A percentile compares a stretch with the other conserved stretches of the same genome.
Evolutionary conservation across 2,888 invertebrate genomes (phyloP).

Genomic region (Brachynemurus nebulosus): DNA sequence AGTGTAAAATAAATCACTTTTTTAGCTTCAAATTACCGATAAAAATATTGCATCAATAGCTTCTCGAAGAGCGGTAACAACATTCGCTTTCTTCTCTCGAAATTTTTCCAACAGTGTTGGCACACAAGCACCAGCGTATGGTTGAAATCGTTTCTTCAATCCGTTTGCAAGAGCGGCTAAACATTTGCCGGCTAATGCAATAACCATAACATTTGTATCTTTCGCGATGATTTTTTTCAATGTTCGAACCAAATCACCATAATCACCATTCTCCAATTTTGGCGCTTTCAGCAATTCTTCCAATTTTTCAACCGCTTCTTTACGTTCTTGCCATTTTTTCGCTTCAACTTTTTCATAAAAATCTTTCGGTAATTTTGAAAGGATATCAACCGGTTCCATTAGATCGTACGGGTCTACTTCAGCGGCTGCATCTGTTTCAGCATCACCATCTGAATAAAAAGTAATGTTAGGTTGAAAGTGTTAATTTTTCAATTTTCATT

Average conservation of each 20-base stretch:
- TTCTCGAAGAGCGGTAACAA: conserved; percentile 74
- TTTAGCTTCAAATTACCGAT: conserved; percentile 55
- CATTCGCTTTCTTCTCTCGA: conserved; percentile 89
- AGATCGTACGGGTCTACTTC: conserved; percentile 85
- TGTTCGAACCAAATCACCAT: conserved; percentile 74
- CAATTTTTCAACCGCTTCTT: conserved; percentile 75
- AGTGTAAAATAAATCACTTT: too few species aligned
- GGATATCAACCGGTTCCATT: conserved; percentile 81
- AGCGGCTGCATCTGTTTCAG: conserved; percentile 33
- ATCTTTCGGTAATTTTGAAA: conserved; percentile 86
- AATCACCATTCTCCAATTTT: conserved; percentile 84
- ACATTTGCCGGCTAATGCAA: conserved; percentile 74
- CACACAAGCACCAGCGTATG: conserved; percentile 65
- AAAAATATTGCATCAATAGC: conserved; percentile 81
- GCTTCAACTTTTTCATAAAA: conserved; percentile 90
- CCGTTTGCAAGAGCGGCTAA: conserved; percentile 71
- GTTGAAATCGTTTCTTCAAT: conserved; percentile 72
- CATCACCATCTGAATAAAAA: conserved; percentile 35
- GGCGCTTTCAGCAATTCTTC: conserved; percentile 67
- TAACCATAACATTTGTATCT: conserved; percentile 90
- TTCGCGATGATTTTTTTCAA: conserved; percentile 72
- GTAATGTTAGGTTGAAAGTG: conserved; percentile 6
- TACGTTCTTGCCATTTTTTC: conserved; percentile 94
- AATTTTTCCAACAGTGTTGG: conserved; percentile 85
- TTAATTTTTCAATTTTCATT: background rate